Evolutionary conservation across 2,113 vertebrate genomes (phyloP).

Genomic region (Nerophis ophidion): DNA sequence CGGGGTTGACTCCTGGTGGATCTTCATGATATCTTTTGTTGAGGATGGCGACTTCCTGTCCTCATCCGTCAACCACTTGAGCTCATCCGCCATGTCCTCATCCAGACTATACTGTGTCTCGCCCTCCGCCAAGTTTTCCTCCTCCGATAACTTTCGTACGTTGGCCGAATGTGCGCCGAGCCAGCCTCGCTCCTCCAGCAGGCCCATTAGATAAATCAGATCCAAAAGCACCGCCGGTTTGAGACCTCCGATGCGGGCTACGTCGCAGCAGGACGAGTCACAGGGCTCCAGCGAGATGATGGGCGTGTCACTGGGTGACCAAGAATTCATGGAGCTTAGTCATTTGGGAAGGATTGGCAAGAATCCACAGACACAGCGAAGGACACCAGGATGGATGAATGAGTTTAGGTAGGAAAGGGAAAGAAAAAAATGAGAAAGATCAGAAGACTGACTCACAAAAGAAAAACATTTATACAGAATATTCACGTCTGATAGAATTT

Average conservation of each 20-base stretch:
- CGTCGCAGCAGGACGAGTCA: constrained; percentile 60
- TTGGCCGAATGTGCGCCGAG: constrained; percentile 19
- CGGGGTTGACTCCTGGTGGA: constrained; percentile 32
- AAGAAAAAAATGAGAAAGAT: constrained; percentile 55
- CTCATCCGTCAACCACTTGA: constrained; percentile 30
- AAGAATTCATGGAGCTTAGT: constrained; percentile 82
- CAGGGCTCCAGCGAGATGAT: constrained; percentile 74
- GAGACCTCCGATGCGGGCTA: constrained; percentile 64
- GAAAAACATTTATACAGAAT: constrained; percentile 26
- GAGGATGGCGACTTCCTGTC: constrained; percentile 29
- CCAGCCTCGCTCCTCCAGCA: constrained; percentile 69
- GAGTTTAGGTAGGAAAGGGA: constrained; percentile 50
- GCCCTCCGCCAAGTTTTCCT: constrained; percentile 33
- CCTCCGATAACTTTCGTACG: constrained; percentile 43
- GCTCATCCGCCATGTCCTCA: constrained; percentile 52
- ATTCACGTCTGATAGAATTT: constrained; percentile 37
- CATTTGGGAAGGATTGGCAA: constrained; percentile 61
- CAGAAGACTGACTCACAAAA: constrained; percentile 49
- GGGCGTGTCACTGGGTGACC: constrained; percentile 79
- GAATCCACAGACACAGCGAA: constrained; percentile 65
- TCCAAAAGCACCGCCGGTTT: constrained; percentile 70
- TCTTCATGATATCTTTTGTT: constrained; percentile 31
- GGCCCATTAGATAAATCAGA: constrained; percentile 72
- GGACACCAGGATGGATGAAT: constrained; percentile 58
- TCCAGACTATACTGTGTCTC: constrained; percentile 53